phyloP scores from a whole-genome alignment of 1,140 invertebrate species.

The Notospermus geniculatus region DNA sequence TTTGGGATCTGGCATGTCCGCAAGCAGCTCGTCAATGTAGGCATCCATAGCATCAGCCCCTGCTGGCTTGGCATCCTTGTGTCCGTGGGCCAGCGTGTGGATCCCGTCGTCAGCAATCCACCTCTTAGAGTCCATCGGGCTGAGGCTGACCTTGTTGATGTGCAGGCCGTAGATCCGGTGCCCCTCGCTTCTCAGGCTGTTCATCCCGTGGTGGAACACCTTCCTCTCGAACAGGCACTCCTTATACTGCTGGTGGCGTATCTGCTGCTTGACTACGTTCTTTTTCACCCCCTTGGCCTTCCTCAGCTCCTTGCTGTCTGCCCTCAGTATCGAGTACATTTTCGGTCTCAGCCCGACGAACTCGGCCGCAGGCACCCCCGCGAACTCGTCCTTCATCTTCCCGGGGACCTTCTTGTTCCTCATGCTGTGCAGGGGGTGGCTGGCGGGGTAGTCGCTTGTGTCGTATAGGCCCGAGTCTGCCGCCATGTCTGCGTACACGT shows the following conservation, averaged over 20 bases:
- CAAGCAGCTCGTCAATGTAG: not conserved
- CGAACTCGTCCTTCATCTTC: constrained; percentile 59
- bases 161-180: constrained; percentile 21
- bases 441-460: constrained; percentile 27
- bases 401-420: constrained; percentile 58
- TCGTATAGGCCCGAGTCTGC: constrained; percentile 24
- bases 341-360: constrained; percentile 55
- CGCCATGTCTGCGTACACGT: constrained; percentile 54
- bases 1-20: not conserved
- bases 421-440: constrained; percentile 26
- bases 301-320: constrained; percentile 25
- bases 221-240: constrained; percentile 25
- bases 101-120: constrained; percentile 18
- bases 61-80: constrained; percentile 1
- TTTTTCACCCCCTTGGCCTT: constrained; percentile 31
- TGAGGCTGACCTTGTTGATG: constrained; percentile 19
- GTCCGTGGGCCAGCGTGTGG: constrained; percentile 18
- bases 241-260: constrained; percentile 28
- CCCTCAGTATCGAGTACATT: constrained; percentile 46
- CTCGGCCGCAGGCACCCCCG: constrained; percentile 45
- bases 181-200: constrained; percentile 24
- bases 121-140: constrained; percentile 21
- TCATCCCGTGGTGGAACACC: constrained; percentile 20
- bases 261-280: constrained; percentile 22
- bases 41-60: not conserved